Evolutionary conservation across 2,888 invertebrate genomes (phyloP).

Genomic region (Atherix ibis): DNA sequence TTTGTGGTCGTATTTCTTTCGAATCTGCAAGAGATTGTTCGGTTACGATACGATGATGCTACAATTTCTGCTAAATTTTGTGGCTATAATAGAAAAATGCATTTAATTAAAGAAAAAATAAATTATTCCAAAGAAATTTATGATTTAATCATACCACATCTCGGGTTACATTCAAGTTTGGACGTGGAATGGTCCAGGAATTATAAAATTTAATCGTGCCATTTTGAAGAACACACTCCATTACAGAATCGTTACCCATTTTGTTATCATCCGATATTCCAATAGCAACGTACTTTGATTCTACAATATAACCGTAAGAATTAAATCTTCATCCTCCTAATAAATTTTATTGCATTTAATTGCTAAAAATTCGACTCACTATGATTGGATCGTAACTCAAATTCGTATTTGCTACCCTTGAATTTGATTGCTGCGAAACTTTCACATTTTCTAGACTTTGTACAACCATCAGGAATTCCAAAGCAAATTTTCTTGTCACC

Average conservation of each 20-base stretch:
- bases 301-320: no score
- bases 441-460: conserved; percentile 47
- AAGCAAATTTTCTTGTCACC: conserved; percentile 48
- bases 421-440: conserved; percentile 50
- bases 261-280: conserved; percentile 60
- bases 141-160: conserved; percentile 28
- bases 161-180: conserved; percentile 24
- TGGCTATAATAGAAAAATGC: conserved; percentile 31
- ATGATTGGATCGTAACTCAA: conserved; percentile 41
- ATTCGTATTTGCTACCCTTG: conserved; percentile 42
- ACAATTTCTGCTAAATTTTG: conserved; percentile 51
- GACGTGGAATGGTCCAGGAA: conserved; percentile 51
- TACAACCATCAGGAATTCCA: conserved; percentile 57
- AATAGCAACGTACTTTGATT: conserved; percentile 58
- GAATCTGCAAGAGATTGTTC: conserved; percentile 57
- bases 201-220: conserved; percentile 43
- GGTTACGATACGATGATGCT: conserved; percentile 47
- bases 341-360: no score
- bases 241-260: conserved; percentile 77
- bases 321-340: no score
- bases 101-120: no score
- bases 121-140: no score
- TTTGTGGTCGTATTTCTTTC: conserved; percentile 46
- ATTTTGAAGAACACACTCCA: conserved; percentile 57
- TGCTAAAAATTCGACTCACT: no score